Evolutionary conservation across 1,140 invertebrate species (phyloP).

Genomic region (Heterodera schachtii): DNA sequence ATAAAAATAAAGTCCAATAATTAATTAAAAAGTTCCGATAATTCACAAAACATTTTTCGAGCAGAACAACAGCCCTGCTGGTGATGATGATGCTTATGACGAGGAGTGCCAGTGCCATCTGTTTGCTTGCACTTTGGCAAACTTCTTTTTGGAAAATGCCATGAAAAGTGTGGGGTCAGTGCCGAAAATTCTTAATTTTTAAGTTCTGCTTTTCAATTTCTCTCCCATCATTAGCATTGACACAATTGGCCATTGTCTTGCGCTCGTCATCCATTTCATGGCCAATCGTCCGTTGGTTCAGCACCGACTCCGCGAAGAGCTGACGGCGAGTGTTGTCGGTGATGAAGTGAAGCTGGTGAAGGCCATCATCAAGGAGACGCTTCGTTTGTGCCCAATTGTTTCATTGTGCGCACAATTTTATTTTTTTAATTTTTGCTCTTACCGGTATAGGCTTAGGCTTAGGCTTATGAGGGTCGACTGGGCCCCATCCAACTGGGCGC

Average conservation of each 20-base stretch:
- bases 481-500: too few species aligned
- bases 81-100: background rate
- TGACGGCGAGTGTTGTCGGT: background rate
- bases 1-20: background rate
- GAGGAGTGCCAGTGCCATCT: background rate
- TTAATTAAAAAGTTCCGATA: too few species aligned
- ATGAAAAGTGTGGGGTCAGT: constrained; percentile 7
- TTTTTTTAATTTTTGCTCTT: too few species aligned
- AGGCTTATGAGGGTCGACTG: too few species aligned
- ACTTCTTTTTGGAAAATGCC: constrained; percentile 5
- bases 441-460: too few species aligned
- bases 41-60: too few species aligned
- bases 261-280: constrained; percentile 3
- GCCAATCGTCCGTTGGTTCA: background rate
- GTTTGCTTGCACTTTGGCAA: background rate
- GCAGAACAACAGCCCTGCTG: too few species aligned
- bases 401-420: too few species aligned
- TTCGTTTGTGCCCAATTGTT: too few species aligned
- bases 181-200: background rate
- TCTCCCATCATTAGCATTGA: background rate
- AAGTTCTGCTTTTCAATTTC: too few species aligned
- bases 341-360: too few species aligned
- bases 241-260: background rate
- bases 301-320: background rate
- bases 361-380: too few species aligned